A percentile compares a stretch with the other conserved stretches of the same genome.
phyloP scores from a whole-genome alignment of 2,888 invertebrate genomes.

The Autographa pulchrina region DNA sequence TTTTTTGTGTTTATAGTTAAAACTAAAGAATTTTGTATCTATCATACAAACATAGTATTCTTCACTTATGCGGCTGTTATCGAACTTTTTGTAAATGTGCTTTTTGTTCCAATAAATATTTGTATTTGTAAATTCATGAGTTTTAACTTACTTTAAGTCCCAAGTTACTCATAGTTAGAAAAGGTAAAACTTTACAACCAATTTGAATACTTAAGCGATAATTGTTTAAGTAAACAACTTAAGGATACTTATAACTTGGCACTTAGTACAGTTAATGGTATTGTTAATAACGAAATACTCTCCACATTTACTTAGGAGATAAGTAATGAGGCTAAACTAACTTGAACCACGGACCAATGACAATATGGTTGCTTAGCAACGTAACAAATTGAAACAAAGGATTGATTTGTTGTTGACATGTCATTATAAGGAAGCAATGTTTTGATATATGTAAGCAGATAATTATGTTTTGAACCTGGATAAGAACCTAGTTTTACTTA shows the following conservation, averaged over 20 bases:
- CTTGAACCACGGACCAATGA: constrained; percentile 3
- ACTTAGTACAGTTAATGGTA: constrained; percentile 15
- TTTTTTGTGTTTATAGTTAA: no score
- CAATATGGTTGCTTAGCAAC: neutral
- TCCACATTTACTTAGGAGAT: constrained; percentile 39
- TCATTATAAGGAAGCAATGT: neutral
- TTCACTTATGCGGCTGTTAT: no score
- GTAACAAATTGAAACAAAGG: neutral
- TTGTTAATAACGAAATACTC: constrained; percentile 31
- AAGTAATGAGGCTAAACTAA: constrained; percentile 43
- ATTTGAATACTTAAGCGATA: constrained; percentile 21
- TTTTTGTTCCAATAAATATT: no score
- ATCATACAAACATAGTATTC: no score
- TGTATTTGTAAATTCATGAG: no score
- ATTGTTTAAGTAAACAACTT: constrained; percentile 34
- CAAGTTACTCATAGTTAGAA: neutral
- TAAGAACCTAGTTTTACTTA: no score
- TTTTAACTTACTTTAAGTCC: no score
- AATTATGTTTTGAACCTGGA: no score
- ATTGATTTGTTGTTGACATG: neutral
- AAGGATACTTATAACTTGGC: constrained; percentile 23
- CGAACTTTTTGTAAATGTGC: no score
- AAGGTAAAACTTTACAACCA: neutral
- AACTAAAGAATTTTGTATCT: no score
- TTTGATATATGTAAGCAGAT: no score